Evolutionary conservation across 1,140 invertebrate species (phyloP).

Genomic region (Helicorthomorpha holstii): DNA sequence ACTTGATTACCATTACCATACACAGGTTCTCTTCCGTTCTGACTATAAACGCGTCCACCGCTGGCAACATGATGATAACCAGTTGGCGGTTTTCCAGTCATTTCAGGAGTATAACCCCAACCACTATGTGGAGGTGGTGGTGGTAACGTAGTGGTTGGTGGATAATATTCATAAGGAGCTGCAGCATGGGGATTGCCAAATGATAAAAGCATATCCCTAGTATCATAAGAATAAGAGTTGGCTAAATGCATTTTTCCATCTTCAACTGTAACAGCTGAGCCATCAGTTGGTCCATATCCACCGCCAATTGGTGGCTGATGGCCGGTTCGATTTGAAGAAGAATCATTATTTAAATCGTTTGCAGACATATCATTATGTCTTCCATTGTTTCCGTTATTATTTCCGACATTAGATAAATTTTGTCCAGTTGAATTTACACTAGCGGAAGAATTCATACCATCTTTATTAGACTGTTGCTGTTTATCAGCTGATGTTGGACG

Average conservation of each 20-base stretch:
- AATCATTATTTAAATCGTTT: background rate
- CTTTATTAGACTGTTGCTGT: background rate
- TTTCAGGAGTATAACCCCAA: too few relatives aligned
- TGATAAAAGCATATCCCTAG: background rate
- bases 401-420: background rate
- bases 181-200: conserved; percentile 5
- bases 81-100: background rate
- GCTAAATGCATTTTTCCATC: conserved; percentile 21
- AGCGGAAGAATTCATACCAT: background rate
- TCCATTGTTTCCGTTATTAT: background rate
- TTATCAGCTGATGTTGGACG: background rate
- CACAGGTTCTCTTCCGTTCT: conserved; percentile 1
- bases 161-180: conserved; percentile 11
- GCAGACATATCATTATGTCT: background rate
- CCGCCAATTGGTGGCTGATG: too few relatives aligned
- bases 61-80: background rate
- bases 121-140: background rate
- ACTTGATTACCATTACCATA: background rate
- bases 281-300: background rate
- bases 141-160: conserved; percentile 9
- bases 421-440: background rate
- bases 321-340: background rate
- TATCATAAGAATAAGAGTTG: background rate
- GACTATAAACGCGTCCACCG: background rate
- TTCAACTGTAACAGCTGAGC: conserved; percentile 17